A percentile compares a stretch with the other conserved stretches of the same genome.
These are phyloP conservation scores for Macropus fuliginosus DNA, from an alignment of 2,797 vertebrate species.

Conservation along the genomic window DNA sequence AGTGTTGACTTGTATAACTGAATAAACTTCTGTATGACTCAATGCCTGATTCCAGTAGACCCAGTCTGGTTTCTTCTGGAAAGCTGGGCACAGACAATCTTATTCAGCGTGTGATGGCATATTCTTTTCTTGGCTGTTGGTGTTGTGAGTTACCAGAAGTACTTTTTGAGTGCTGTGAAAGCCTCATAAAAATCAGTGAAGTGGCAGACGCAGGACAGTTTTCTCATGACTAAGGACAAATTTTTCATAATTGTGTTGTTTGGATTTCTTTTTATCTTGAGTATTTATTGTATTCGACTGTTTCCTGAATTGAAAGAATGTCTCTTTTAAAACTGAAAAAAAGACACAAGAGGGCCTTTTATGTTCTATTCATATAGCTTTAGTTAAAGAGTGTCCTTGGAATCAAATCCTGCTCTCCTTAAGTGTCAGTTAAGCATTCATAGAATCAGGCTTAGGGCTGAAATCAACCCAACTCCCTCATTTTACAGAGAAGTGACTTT, in stretches of 20 bases:
- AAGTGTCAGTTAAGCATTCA: not conserved
- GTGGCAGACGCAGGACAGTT: not conserved
- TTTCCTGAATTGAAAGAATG: slow-evolving; percentile 7
- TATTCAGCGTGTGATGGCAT: not conserved
- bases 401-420: slow-evolving; percentile 21
- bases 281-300: not conserved
- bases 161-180: not conserved
- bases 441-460: not conserved
- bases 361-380: slow-evolving; percentile 25
- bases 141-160: slow-evolving; percentile 5
- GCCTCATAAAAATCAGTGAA: not conserved
- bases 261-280: not conserved
- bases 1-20: not conserved
- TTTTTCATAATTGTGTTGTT: slow-evolving; percentile 50
- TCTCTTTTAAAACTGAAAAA: not conserved
- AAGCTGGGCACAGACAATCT: not conserved
- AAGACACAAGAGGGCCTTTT: not conserved
- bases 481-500: not conserved
- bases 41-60: slow-evolving; percentile 12
- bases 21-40: slow-evolving; percentile 40
- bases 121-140: not conserved
- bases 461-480: not conserved
- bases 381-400: slow-evolving; percentile 36
- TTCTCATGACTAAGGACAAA: slow-evolving; percentile 36
- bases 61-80: slow-evolving; percentile 9